Evolutionary conservation across 2,797 vertebrate genomes (phyloP), one percentile per base, ranked within the genome.

Genomic region (Phoxinus dragarum): DNA sequence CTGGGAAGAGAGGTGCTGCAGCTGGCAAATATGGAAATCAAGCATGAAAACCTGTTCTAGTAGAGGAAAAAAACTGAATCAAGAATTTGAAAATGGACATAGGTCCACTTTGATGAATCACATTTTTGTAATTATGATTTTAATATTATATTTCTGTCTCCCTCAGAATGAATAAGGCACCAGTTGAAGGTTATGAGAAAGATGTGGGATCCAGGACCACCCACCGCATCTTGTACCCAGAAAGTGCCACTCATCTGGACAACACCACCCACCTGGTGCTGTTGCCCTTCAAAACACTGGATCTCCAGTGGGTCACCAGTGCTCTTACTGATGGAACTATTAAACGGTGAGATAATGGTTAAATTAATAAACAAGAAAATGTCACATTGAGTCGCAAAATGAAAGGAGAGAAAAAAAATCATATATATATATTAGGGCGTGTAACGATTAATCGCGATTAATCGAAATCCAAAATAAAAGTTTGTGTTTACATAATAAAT

Each of bases 281-380:
- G 21, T 7, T 88, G 40, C 87, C 89, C 5, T 90, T 88, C 81
- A 88, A 90, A 79, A 23, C 73, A 34, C 84, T 96, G 71, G 98
- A 99, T 90, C 92, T 99, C 85, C 95, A 96, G 90, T 99, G 98
- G 98, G 89, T 99, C 68, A 80, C 97, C 91, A 99, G 97, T 0
- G 97, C 96, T 31, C 95, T 97, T 86, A 98, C 97, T 86, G 96
- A 95, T 0, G 97, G 97, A 81, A 94, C 95, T 81, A 97, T 99
- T 90, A 96, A 93, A 89, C 92, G 95, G 98, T 99, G 91, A 78
- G 36, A n/a, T 40, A 40, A 56, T 4, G 19, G 16, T n/a, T n/a
- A n/a, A n/a, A n/a, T n/a, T n/a, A 27, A 27, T 1, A 27, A 27
- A 27, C 1, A 27, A 27, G 27, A 27, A 27, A 27, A 27, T 27